phyloP scores from a whole-genome alignment of 2,113 vertebrate genomes.

The Macquaria ambigua region DNA sequence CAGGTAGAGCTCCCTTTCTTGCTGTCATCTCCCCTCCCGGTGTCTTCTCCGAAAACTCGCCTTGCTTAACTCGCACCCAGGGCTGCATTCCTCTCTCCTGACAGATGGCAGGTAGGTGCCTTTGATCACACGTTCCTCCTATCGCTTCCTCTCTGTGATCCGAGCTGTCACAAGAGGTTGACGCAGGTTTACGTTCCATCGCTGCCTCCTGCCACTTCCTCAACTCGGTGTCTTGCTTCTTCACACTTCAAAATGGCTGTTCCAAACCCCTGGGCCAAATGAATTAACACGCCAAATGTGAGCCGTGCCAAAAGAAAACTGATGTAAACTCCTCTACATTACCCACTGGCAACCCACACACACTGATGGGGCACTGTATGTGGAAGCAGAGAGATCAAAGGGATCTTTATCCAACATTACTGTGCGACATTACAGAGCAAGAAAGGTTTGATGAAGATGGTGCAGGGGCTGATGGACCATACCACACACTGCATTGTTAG shows the following conservation, averaged over 20 bases:
- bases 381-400: conserved; percentile 1
- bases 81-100: conserved; percentile 40
- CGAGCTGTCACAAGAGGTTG: conserved; percentile 43
- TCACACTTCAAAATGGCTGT: conserved; percentile 56
- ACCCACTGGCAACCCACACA: conserved; percentile 4
- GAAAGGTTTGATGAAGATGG: conserved; percentile 5
- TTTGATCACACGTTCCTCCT: conserved; percentile 60
- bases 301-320: neutral
- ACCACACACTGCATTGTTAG: too few species aligned
- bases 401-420: neutral
- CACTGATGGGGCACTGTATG: neutral
- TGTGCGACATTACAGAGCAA: neutral
- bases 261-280: conserved; percentile 31
- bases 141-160: conserved; percentile 42
- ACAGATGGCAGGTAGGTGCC: conserved; percentile 43
- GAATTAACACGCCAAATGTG: conserved; percentile 46
- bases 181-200: neutral
- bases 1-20: conserved; percentile 44
- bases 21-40: conserved; percentile 37
- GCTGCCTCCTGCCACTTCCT: conserved; percentile 25
- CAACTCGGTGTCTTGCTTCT: conserved; percentile 18
- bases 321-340: conserved; percentile 19
- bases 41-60: conserved; percentile 29
- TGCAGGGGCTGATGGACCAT: conserved; percentile 15
- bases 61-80: neutral